Conservation (phyloP, 2,113 vertebrate species). For the Merops nubicus region DNA sequence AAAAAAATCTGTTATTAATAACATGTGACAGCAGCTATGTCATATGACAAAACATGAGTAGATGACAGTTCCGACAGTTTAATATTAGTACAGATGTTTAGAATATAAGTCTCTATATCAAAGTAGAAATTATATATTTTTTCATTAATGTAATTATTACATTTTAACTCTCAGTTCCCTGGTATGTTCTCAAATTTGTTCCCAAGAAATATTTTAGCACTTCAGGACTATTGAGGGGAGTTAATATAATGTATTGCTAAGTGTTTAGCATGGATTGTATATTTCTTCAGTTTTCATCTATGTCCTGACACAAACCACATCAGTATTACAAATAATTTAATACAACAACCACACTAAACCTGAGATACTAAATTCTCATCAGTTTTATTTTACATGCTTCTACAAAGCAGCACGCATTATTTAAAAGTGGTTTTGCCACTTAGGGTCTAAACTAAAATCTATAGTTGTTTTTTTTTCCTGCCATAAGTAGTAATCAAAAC, state of each 20-base stretch:
- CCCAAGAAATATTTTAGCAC: constrained; percentile 13
- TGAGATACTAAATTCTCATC: constrained; percentile 3
- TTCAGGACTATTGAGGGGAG: not conserved
- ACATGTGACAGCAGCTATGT: not conserved
- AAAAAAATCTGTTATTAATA: constrained; percentile 33
- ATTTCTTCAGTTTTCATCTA: constrained; percentile 23
- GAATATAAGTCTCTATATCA: constrained; percentile 34
- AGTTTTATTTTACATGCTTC: not conserved
- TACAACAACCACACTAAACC: not conserved
- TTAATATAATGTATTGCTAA: not conserved
- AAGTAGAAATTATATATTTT: not conserved
- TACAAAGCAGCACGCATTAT: not conserved
- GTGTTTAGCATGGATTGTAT: not conserved
- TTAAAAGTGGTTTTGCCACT: not conserved
- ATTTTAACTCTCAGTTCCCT: constrained; percentile 26
- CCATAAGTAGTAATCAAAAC: not conserved
- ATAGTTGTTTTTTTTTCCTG: not conserved
- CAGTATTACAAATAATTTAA: not conserved
- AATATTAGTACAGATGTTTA: constrained; percentile 15
- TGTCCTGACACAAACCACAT: not conserved
- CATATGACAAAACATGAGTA: constrained; percentile 7
- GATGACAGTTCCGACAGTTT: not conserved
- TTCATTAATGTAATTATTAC: not conserved
- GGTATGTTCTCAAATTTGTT: not conserved
- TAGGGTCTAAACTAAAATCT: not conserved